phyloP scores from a whole-genome alignment of 2,888 invertebrate genomes.

The Caenorhabditis angaria region DNA sequence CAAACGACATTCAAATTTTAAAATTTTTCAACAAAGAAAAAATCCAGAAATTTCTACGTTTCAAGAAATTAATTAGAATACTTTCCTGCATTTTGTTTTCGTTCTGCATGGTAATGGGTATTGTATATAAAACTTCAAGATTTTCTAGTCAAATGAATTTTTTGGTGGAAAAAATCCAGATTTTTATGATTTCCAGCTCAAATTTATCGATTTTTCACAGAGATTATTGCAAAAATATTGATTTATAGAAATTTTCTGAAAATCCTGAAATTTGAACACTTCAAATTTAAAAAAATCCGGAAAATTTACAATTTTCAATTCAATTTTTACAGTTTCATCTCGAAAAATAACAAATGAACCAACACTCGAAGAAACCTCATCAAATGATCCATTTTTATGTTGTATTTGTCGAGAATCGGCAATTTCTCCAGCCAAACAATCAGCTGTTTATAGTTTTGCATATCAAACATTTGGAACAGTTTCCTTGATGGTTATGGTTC shows the following conservation, averaged over 20 bases:
- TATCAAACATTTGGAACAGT: constrained; percentile 20
- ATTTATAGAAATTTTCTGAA: not conserved
- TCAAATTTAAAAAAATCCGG: not conserved
- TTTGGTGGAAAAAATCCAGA: too few relatives aligned
- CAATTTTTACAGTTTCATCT: constrained; percentile 37
- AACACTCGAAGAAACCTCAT: constrained; percentile 42
- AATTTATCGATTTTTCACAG: too few relatives aligned
- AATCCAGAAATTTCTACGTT: too few relatives aligned
- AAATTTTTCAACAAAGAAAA: too few relatives aligned
- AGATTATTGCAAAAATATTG: too few relatives aligned
- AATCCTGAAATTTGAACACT: not conserved
- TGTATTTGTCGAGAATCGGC: constrained; percentile 57
- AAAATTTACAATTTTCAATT: too few relatives aligned
- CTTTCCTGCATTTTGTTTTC: not conserved
- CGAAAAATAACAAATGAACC: constrained; percentile 54
- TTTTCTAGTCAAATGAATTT: too few relatives aligned
- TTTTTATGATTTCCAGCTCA: too few relatives aligned
- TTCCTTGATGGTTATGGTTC: constrained; percentile 92
- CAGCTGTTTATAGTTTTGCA: constrained; percentile 50
- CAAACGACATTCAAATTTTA: too few relatives aligned
- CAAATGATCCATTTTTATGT: constrained; percentile 28
- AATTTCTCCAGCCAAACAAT: constrained; percentile 25
- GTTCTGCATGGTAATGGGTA: too few relatives aligned
- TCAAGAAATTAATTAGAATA: too few relatives aligned
- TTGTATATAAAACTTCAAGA: too few relatives aligned